Evolutionary conservation across 2,888 invertebrate genomes (phyloP).

Genomic region (Pseudococcus viburni): DNA sequence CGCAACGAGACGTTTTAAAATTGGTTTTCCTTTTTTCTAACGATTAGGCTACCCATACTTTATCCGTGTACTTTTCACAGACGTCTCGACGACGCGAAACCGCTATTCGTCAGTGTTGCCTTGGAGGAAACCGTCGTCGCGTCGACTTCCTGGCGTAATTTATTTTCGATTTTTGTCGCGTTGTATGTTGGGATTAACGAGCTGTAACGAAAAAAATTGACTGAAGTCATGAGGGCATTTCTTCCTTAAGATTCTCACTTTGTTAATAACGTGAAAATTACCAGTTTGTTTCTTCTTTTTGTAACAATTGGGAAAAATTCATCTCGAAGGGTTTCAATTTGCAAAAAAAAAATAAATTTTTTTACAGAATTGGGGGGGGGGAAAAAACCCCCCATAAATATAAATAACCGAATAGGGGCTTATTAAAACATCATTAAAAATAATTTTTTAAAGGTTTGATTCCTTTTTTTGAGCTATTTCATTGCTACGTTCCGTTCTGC

Average conservation of each 20-base stretch:
- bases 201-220: background rate
- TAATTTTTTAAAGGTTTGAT: background rate
- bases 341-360: background rate
- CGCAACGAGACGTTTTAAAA: conserved; percentile 34
- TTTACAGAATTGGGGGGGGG: background rate
- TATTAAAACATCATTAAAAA: background rate
- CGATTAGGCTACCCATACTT: conserved; percentile 54
- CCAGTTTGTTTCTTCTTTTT: too few species aligned
- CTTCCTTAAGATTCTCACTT: conserved; percentile 1
- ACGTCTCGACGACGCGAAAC: conserved; percentile 53
- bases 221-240: background rate
- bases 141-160: background rate
- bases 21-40: conserved; percentile 45
- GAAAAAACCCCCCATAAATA: too few species aligned
- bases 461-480: background rate
- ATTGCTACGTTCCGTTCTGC: background rate
- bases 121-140: background rate
- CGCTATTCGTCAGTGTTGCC: conserved; percentile 46
- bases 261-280: background rate
- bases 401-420: background rate
- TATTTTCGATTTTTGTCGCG: background rate
- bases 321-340: background rate
- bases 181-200: background rate
- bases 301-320: too few species aligned
- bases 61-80: conserved; percentile 45